Percentiles rank a stretch among this genome's conserved stretches.
These are phyloP conservation scores for Vanessa tameamea DNA, from an alignment of 1,140 invertebrate genomes.

Conservation along the genomic window DNA sequence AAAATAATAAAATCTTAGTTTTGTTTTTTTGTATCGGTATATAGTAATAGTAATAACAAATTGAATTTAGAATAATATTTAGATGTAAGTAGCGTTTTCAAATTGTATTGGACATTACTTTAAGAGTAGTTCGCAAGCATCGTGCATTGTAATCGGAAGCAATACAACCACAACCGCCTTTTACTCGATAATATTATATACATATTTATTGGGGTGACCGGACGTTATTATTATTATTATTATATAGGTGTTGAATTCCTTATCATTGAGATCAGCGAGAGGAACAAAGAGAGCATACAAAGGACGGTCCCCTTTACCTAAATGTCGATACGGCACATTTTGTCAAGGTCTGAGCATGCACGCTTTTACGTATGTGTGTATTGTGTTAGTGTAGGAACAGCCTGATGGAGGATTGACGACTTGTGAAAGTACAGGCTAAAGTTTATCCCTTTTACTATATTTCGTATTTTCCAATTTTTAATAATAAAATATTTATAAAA, in stretches of 20 bases:
- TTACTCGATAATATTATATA: constrained; percentile 41
- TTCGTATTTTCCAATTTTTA: constrained; percentile 7
- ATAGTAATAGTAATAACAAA: constrained; percentile 76
- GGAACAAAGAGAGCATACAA: not conserved
- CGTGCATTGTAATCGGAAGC: constrained; percentile 58
- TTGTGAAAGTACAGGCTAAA: not conserved
- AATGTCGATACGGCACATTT: constrained; percentile 69
- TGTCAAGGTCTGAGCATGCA: constrained; percentile 44
- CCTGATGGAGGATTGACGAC: not conserved
- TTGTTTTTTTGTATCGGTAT: constrained; percentile 69
- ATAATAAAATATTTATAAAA: not conserved
- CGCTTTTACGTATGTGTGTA: constrained; percentile 20
- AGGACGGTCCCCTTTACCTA: constrained; percentile 8
- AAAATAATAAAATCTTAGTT: constrained; percentile 46
- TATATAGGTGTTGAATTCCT: not conserved
- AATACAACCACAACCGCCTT: constrained; percentile 72
- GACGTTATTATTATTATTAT: constrained; percentile 5
- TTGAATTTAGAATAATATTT: constrained; percentile 76
- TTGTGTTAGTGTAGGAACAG: constrained; percentile 18
- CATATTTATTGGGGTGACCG: constrained; percentile 40
- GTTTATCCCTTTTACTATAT: constrained; percentile 1
- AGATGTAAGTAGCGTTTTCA: constrained; percentile 81
- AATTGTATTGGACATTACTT: constrained; percentile 80
- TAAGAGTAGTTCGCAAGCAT: constrained; percentile 54
- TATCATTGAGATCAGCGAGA: not conserved